phyloP scores from a whole-genome alignment of 2,888 invertebrate genomes.

The Mimachlamys varia region DNA sequence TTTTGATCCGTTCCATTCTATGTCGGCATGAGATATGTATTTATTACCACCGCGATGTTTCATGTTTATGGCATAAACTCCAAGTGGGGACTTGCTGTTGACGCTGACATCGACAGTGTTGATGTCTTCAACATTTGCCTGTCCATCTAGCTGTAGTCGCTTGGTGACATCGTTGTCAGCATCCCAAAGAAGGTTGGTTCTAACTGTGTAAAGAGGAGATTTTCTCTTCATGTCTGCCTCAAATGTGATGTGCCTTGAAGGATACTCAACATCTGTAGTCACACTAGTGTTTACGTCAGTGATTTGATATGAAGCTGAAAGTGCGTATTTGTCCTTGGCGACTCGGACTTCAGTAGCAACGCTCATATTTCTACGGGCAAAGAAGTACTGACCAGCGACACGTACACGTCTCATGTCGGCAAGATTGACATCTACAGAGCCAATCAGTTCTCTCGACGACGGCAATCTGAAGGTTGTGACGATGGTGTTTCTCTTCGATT shows the following conservation, averaged over 20 bases:
- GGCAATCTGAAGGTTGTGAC: constrained; percentile 57
- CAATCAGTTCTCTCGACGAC: constrained; percentile 52
- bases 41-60: constrained; percentile 57
- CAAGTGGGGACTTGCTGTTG: constrained; percentile 54
- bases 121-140: constrained; percentile 50
- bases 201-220: constrained; percentile 53
- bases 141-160: constrained; percentile 54
- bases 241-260: constrained; percentile 61
- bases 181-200: constrained; percentile 66
- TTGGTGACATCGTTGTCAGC: constrained; percentile 63
- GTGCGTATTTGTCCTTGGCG: constrained; percentile 57
- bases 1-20: constrained; percentile 57
- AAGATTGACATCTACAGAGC: constrained; percentile 61
- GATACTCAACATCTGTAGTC: constrained; percentile 57
- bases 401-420: constrained; percentile 54
- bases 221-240: constrained; percentile 56
- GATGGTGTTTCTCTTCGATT: constrained; percentile 55
- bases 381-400: constrained; percentile 57
- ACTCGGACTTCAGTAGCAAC: constrained; percentile 51
- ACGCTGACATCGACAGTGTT: constrained; percentile 57
- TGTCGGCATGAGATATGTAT: constrained; percentile 58
- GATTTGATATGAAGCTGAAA: constrained; percentile 54
- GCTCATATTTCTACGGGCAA: constrained; percentile 58
- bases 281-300: constrained; percentile 49
- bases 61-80: constrained; percentile 55